phyloP scores from a whole-genome alignment of 2,113 vertebrate genomes.

The Carlito syrichta region DNA sequence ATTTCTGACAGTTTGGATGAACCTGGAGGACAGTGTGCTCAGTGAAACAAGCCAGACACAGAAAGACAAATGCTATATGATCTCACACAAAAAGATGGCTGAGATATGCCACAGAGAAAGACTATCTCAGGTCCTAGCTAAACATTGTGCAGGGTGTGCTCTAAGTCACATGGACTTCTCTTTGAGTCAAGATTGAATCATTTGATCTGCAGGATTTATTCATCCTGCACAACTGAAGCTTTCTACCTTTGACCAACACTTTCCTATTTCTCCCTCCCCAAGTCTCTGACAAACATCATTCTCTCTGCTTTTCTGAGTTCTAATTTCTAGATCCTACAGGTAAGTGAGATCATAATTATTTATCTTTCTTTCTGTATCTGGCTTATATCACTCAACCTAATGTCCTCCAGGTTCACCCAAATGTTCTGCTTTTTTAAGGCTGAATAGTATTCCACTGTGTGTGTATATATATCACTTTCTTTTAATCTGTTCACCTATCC shows the following conservation, averaged over 20 bases:
- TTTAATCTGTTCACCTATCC: background rate
- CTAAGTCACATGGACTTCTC: background rate
- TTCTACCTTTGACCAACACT: background rate
- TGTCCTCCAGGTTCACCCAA: background rate
- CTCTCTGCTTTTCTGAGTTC: background rate
- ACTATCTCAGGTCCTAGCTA: background rate
- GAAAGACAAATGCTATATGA: no score
- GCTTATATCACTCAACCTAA: background rate
- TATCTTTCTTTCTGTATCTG: background rate
- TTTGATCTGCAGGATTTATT: background rate
- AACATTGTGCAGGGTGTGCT: background rate
- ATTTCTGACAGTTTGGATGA: no score
- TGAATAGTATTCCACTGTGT: background rate
- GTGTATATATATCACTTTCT: background rate
- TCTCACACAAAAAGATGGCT: background rate
- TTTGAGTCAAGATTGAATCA: background rate
- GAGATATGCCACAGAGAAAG: fast-evolving
- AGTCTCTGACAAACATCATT: background rate
- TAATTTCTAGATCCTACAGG: background rate
- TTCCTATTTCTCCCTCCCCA: background rate
- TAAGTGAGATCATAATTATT: background rate
- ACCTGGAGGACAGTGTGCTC: no score
- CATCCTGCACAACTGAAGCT: background rate
- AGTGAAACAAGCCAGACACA: no score
- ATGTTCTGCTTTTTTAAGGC: background rate